Evolutionary conservation across 2,113 vertebrate species (phyloP), one percentile per base, ranked within the genome.

Genomic region (Willisornis vidua): DNA sequence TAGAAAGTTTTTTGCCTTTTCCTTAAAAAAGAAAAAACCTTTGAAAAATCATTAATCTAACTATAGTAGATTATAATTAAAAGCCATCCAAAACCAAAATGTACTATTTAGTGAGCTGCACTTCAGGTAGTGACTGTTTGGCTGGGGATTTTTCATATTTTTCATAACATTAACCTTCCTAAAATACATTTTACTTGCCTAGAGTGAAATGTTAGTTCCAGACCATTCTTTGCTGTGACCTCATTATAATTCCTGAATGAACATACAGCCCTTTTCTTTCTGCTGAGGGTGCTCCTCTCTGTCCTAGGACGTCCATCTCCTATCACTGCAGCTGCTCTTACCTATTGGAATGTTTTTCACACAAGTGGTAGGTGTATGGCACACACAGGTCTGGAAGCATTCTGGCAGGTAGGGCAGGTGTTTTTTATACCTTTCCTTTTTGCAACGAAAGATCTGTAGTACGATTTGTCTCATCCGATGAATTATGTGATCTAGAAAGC

Each of bases 281-380:
- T 46, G 20, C 26, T 57, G n/a, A 70, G 76, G 3, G 3, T 2
- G 0, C 11, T 73, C 23, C 43, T 62, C n/a, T 13, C 33, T 48
- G 14, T 48, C 20, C 68, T 41, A 9, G 22, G 41, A 17, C 13
- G 31, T 71, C 35, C 48, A 20, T 18, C 25, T 86, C 35, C 39
- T 24, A 7, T 33, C 39, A 16, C 29, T 77, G 45, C 26, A 35
- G 3, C n/a, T 54, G 72, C 25, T 66, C n/a, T 54, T 89, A 9
- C 12, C 31, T 48, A 1, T 45, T 28, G 70, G 29, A 67, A 82
- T 19, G 35, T 15, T 61, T 55, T 61, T 31, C 52, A 51, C 7
- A 31, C 9, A 4, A 5, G 10, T 19, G 28, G 51, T 25, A 19
- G 0, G 0, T 3, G 4, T 3, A 15, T 14, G 1, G 29, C 25